phyloP scores from a whole-genome alignment of 2,113 vertebrate genomes.

The Antechinus flavipes region DNA sequence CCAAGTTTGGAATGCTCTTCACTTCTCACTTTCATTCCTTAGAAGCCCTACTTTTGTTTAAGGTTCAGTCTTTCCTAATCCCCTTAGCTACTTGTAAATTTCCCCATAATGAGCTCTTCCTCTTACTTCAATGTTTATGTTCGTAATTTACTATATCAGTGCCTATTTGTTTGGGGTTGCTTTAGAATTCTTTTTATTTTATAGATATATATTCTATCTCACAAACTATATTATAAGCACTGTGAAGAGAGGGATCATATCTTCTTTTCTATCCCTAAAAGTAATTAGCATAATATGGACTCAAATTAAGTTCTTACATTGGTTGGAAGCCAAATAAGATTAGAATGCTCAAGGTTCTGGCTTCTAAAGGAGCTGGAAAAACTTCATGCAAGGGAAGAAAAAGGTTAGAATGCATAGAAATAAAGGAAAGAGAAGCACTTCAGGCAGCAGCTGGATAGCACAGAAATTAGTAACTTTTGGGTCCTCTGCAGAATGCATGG shows the following conservation, averaged over 20 bases:
- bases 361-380: neutral
- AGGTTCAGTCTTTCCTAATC: neutral
- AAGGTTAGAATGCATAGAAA: neutral
- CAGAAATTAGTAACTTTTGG: neutral
- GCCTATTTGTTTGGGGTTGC: neutral
- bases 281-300: neutral
- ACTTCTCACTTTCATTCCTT: neutral
- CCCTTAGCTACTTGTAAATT: neutral
- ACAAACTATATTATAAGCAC: neutral
- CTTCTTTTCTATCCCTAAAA: conserved; percentile 1
- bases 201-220: neutral
- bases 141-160: neutral
- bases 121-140: neutral
- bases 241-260: neutral
- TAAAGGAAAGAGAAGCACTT: neutral
- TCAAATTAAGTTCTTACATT: neutral
- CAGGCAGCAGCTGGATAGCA: neutral
- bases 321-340: neutral
- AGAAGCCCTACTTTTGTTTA: neutral
- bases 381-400: neutral
- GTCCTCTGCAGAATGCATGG: neutral
- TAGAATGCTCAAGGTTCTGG: neutral
- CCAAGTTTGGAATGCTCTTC: neutral
- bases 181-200: neutral
- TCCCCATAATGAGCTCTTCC: neutral